Evolutionary conservation across 2,113 vertebrate genomes (phyloP).

Genomic region (Periophthalmus modestus): DNA sequence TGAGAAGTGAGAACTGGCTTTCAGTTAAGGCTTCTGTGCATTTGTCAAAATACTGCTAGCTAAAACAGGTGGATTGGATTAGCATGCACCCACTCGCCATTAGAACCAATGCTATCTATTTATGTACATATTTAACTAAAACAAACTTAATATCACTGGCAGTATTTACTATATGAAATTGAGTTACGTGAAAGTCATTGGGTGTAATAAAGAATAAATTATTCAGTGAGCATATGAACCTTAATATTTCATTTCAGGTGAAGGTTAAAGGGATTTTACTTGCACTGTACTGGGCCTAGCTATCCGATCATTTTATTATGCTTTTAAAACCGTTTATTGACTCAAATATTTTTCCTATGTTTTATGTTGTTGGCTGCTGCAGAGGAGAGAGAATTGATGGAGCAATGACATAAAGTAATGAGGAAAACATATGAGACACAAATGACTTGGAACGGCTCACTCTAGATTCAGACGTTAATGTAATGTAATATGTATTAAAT

Average conservation of each 20-base stretch:
- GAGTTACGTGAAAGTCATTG: neutral
- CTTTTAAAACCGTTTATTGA: conserved; percentile 13
- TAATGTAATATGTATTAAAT: neutral
- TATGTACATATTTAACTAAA: neutral
- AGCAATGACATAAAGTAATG: neutral
- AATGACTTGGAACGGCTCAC: neutral
- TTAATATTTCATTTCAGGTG: conserved; percentile 13
- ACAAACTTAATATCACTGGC: no score
- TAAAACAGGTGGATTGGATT: neutral
- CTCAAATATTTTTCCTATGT: conserved; percentile 6
- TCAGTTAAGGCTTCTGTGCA: neutral
- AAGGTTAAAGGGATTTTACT: conserved; percentile 13
- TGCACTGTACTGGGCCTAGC: conserved; percentile 1
- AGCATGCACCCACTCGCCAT: neutral
- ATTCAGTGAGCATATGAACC: neutral
- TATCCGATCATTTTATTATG: conserved; percentile 6
- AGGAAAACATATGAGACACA: conserved; percentile 7
- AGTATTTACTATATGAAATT: conserved; percentile 8
- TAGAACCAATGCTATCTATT: neutral
- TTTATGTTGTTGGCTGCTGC: conserved; percentile 4
- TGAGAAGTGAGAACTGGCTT: neutral
- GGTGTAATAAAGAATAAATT: neutral
- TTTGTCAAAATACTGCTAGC: neutral
- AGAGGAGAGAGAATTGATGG: conserved; percentile 9
- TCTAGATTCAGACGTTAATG: neutral